These are phyloP conservation scores for Acleris cristana DNA, from an alignment of 2,888 invertebrate genomes.

Conservation along the genomic window DNA sequence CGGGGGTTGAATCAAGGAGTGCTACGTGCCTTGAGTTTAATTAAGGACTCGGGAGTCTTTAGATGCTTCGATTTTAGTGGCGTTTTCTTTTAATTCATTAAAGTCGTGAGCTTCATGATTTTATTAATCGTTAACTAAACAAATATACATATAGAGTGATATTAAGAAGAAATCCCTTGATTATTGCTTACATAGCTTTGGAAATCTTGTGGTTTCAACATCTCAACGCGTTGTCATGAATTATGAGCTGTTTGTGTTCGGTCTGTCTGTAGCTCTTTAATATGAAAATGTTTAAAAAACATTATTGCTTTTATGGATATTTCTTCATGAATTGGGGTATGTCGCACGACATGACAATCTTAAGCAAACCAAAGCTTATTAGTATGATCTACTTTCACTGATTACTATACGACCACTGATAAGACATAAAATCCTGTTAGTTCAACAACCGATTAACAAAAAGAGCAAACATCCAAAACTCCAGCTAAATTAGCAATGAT, in stretches of 20 bases:
- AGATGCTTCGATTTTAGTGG: conserved; percentile 81
- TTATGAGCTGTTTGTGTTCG: too few species aligned
- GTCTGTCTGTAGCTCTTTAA: too few species aligned
- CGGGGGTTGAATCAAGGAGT: conserved; percentile 82
- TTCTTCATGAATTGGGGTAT: neutral
- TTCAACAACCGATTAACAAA: conserved; percentile 14
- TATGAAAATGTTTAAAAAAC: too few species aligned
- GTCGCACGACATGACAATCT: neutral
- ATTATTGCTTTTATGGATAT: too few species aligned
- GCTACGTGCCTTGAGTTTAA: conserved; percentile 81
- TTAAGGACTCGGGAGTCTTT: conserved; percentile 76
- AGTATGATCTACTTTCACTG: neutral
- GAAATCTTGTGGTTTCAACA: too few species aligned
- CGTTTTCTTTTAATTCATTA: conserved; percentile 73
- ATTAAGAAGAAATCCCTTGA: too few species aligned
- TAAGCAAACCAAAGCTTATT: conserved; percentile 1
- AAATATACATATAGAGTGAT: neutral
- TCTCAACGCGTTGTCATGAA: too few species aligned
- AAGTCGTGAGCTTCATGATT: conserved; percentile 48
- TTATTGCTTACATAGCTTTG: too few species aligned
- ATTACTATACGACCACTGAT: conserved; percentile 17
- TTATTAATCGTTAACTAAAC: conserved; percentile 4
- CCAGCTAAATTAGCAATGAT: neutral
- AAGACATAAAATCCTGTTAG: neutral
- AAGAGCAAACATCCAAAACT: neutral